These are phyloP conservation scores for Ceryle rudis DNA, from an alignment of 2,797 vertebrate species.

Conservation along the genomic window DNA sequence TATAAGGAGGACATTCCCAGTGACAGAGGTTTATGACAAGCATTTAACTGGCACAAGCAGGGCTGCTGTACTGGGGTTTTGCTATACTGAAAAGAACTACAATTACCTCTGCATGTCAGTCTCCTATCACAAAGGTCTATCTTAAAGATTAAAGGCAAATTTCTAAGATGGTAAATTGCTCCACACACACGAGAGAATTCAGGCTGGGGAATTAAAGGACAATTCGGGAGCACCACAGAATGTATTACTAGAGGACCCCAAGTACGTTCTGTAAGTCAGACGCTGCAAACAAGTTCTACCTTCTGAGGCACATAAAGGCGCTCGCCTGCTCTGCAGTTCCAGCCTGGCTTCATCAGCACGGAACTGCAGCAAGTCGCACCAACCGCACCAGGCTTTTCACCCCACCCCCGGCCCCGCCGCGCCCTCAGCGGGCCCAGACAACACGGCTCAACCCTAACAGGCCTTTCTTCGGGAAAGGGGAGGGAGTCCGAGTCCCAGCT, in stretches of 20 bases:
- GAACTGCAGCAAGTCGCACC: rapidly evolving
- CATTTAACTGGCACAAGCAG: neutral
- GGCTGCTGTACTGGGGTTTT: neutral
- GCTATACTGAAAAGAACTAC: neutral
- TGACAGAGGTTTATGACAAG: neutral
- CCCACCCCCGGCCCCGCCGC: rapidly evolving
- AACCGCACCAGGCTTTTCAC: neutral
- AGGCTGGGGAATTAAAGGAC: neutral
- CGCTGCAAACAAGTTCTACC: rapidly evolving
- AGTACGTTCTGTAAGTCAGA: rapidly evolving
- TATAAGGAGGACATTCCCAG: rapidly evolving
- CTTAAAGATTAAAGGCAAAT: neutral
- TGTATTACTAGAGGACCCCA: neutral
- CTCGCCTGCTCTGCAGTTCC: neutral
- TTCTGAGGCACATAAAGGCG: neutral
- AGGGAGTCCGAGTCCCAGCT: no score
- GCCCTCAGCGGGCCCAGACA: rapidly evolving
- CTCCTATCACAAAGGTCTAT: neutral
- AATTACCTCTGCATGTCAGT: neutral
- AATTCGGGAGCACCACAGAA: neutral
- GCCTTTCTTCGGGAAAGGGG: rapidly evolving
- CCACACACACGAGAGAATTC: neutral
- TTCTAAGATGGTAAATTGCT: neutral
- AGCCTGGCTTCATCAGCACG: rapidly evolving
- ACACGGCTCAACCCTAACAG: rapidly evolving